A percentile compares a stretch with the other conserved stretches of the same genome.
phyloP scores from a whole-genome alignment of 53 echinoderm and acorn worm species.

The Temnopleurus reevesii region DNA sequence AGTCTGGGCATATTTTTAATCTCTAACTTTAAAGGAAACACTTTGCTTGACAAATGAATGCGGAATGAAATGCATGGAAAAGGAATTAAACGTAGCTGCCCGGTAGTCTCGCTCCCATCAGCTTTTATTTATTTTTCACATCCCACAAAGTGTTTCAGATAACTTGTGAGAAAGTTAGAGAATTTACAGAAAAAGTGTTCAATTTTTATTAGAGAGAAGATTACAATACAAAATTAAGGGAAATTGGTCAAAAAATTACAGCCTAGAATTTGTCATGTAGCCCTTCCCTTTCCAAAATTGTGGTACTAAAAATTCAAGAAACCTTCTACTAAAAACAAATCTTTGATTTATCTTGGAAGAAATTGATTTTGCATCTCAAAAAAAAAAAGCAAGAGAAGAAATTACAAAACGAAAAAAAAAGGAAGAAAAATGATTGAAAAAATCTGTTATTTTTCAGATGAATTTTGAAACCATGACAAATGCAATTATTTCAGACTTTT shows the following conservation, averaged over 20 bases:
- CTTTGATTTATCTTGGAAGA: not conserved
- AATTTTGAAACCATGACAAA: not conserved
- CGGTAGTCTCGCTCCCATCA: conserved; percentile 20
- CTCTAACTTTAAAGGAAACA: too few species aligned
- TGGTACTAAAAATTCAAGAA: conserved; percentile 27
- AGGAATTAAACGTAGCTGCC: not conserved
- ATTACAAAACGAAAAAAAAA: too few species aligned
- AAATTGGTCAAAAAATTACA: too few species aligned
- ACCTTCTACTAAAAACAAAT: not conserved
- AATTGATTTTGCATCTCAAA: not conserved
- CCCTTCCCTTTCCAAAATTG: conserved; percentile 23
- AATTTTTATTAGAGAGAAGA: too few species aligned
- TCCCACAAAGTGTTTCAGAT: not conserved
- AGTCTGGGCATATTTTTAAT: too few species aligned
- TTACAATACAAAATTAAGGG: too few species aligned
- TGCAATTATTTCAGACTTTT: conserved; percentile 22
- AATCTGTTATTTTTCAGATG: not conserved
- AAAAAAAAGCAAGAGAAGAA: not conserved
- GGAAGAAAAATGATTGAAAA: not conserved
- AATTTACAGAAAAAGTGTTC: too few species aligned
- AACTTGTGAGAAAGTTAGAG: conserved; percentile 22
- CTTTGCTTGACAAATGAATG: too few species aligned
- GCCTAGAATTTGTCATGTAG: too few species aligned
- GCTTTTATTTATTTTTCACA: conserved; percentile 17
- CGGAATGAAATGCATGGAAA: not conserved